phyloP scores from a whole-genome alignment of 2,888 invertebrate species.

The Vanessa cardui region DNA sequence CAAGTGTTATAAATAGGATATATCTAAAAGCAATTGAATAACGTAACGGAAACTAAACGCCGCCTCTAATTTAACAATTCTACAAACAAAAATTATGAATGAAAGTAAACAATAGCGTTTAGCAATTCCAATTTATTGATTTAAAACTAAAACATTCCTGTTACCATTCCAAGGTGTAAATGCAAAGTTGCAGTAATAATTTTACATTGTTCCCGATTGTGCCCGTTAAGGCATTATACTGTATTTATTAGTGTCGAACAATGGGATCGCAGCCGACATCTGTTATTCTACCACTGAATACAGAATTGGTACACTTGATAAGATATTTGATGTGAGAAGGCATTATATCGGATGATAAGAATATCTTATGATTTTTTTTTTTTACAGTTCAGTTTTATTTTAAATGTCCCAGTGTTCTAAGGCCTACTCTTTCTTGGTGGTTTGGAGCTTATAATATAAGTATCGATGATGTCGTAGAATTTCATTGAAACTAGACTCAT shows the following conservation, averaged over 20 bases:
- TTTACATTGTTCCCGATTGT: conserved; percentile 44
- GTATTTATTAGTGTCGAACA: conserved; percentile 46
- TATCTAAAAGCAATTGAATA: not conserved
- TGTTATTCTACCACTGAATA: conserved; percentile 27
- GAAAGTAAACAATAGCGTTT: conserved; percentile 20
- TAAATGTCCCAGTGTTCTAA: no score
- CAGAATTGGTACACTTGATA: conserved; percentile 14
- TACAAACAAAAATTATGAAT: conserved; percentile 22
- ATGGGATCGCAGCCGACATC: conserved; percentile 36
- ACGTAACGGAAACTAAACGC: not conserved
- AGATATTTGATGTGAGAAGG: not conserved
- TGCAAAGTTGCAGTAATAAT: conserved; percentile 42
- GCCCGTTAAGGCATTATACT: conserved; percentile 39
- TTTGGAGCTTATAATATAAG: not conserved
- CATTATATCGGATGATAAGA: not conserved
- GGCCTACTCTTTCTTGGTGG: not conserved
- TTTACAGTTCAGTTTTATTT: no score
- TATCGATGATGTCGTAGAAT: no score
- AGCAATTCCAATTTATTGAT: conserved; percentile 28
- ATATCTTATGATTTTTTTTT: no score
- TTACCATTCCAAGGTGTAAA: conserved; percentile 34
- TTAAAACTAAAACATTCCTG: conserved; percentile 16
- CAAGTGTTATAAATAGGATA: no score
- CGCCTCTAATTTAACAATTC: conserved; percentile 11
- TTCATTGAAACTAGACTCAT: no score